These are phyloP conservation scores for Himalopsyche tibetana DNA, from an alignment of 2,888 invertebrate species.

Conservation along the genomic window DNA sequence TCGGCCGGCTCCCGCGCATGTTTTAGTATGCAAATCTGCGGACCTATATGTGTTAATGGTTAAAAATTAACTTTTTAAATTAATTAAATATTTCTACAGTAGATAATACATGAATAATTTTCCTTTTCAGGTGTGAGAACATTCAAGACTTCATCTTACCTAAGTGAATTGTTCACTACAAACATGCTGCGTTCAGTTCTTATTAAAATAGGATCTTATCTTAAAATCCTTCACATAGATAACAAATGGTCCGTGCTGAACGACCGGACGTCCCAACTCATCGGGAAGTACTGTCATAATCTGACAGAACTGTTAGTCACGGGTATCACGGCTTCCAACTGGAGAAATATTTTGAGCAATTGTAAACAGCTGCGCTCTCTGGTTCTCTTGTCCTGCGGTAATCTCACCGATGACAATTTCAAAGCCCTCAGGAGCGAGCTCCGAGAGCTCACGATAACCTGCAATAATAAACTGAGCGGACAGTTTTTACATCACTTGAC, in stretches of 20 bases:
- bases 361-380: slow-evolving; percentile 75
- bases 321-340: slow-evolving; percentile 75
- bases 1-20: too few relatives aligned
- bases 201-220: slow-evolving; percentile 73
- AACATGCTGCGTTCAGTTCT: slow-evolving; percentile 76
- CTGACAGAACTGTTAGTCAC: slow-evolving; percentile 75
- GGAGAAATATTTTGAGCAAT: slow-evolving; percentile 75
- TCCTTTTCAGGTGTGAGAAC: slow-evolving; percentile 48
- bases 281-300: slow-evolving; percentile 78
- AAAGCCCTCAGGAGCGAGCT: slow-evolving; percentile 53
- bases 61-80: too few relatives aligned
- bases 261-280: slow-evolving; percentile 76
- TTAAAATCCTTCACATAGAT: slow-evolving; percentile 76
- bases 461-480: slow-evolving; percentile 66
- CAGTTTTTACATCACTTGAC: slow-evolving; percentile 49
- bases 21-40: too few relatives aligned
- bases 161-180: slow-evolving; percentile 70
- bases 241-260: slow-evolving; percentile 74
- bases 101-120: background rate
- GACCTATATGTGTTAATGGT: too few relatives aligned
- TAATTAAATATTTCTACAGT: too few relatives aligned
- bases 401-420: slow-evolving; percentile 68
- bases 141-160: slow-evolving; percentile 56
- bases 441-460: slow-evolving; percentile 66
- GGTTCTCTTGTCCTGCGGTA: slow-evolving; percentile 74